Evolutionary conservation across 2,113 vertebrate species (phyloP), one percentile per base, ranked within the genome.

Genomic region (Crotalus viridis): DNA sequence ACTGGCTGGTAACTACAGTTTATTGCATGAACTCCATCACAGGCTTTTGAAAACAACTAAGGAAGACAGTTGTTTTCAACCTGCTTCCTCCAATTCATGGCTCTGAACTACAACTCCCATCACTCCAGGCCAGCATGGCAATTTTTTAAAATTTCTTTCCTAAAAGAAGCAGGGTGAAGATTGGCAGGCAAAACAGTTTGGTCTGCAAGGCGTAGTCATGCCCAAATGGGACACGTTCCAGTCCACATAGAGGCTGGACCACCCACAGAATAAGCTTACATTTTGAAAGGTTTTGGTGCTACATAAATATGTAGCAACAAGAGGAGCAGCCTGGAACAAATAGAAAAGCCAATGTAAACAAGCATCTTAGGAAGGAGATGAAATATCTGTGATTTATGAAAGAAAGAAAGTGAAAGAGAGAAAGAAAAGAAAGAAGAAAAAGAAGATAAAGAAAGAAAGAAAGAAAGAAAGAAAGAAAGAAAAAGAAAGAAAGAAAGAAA

Each of bases 381-480:
- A 81, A 43, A 81, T 81, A 19, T 81, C 33, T 81, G 33, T 43
- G 39, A 43, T 81, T 81, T 81, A 81, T 15, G 12, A 69, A 15
- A 69, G 28, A 69, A 17, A 69, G 28, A 64, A 4, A 64, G 28
- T n/a, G 61, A 64, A 1, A 61, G 57, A 59, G 7, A 59, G 22
- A 24, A 1, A 59, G 57, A 59, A 6, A 56, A 15, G 13, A 55
- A 55, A 17, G 15, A 6, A 22, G 1, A 22, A 8, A 24, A 28
- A 4, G 10, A 2, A 26, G 9, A 26, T 1, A 26, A 3, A 59
- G 0, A 59, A 10, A 26, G 8, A 59, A 5, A 69, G 28, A 15
- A 5, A 15, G 10, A 12, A 13, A 13, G 0, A n/a, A 5, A 1
- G 10, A 28, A 1, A 13, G 3, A 22, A 12, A 13, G 28, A 15